Conservation (phyloP, 2,797 vertebrate species). For the Peromyscus aztecus region DNA sequence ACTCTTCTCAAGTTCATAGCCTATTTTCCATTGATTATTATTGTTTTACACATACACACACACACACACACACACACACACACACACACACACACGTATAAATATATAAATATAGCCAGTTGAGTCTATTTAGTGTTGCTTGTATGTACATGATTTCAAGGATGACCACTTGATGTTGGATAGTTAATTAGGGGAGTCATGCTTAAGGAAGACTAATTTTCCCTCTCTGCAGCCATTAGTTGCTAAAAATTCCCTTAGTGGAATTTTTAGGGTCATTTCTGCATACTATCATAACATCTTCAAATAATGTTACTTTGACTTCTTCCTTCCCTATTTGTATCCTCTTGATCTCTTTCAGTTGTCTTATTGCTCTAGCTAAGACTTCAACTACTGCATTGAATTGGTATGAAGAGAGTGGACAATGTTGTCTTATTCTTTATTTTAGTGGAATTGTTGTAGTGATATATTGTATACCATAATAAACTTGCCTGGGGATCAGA, state of each 20-base stretch:
- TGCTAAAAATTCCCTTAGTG: neutral
- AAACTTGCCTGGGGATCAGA: too few species aligned
- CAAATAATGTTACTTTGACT: neutral
- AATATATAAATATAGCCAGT: neutral
- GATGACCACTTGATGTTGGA: neutral
- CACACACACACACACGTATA: neutral
- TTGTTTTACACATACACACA: neutral
- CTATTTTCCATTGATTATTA: neutral
- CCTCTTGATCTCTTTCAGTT: too few species aligned
- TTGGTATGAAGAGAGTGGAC: too few species aligned
- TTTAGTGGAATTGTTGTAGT: too few species aligned
- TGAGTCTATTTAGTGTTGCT: neutral
- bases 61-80: neutral
- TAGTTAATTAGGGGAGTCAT: neutral
- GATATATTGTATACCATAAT: too few species aligned
- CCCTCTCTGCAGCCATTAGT: neutral
- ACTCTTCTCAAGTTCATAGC: neutral
- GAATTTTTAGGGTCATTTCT: neutral
- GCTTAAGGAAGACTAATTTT: neutral
- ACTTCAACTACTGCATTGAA: too few species aligned
- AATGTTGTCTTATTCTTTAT: too few species aligned
- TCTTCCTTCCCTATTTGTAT: too few species aligned
- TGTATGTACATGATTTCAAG: neutral
- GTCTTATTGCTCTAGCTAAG: too few species aligned
- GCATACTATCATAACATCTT: neutral